A percentile compares a stretch with the other conserved stretches of the same genome.
phyloP scores from a whole-genome alignment of 2,888 invertebrate species.

The Thecophora atra region DNA sequence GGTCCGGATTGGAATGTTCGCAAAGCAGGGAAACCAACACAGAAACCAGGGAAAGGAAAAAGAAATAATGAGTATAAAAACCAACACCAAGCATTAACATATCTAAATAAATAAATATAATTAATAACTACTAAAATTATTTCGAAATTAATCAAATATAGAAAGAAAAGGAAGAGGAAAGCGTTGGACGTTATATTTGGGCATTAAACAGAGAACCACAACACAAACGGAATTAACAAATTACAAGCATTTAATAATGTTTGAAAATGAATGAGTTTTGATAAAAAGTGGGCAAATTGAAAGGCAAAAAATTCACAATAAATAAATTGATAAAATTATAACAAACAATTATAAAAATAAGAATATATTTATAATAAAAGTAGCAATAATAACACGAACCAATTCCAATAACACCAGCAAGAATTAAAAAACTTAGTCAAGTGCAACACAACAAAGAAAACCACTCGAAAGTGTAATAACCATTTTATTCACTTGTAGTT shows the following conservation, averaged over 20 bases:
- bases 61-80: constrained; percentile 25
- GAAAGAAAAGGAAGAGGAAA: background rate
- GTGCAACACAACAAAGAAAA: background rate
- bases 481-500: no score
- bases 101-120: background rate
- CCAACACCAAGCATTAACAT: constrained; percentile 21
- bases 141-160: background rate
- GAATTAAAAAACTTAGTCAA: background rate
- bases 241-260: background rate
- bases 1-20: constrained; percentile 7
- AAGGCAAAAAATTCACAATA: background rate
- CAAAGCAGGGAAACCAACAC: constrained; percentile 23
- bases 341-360: background rate
- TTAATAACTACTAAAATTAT: background rate
- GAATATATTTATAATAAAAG: background rate
- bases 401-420: background rate
- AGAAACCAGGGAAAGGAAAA: constrained; percentile 10
- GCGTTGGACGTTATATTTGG: constrained; percentile 46
- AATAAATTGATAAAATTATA: background rate
- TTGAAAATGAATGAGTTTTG: constrained; percentile 2
- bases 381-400: background rate
- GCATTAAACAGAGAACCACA: constrained; percentile 39
- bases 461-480: no score
- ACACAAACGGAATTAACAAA: constrained; percentile 16
- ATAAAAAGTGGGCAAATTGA: background rate